These are phyloP conservation scores for Cuniculus paca DNA, from an alignment of 2,797 vertebrate species.

Conservation along the genomic window DNA sequence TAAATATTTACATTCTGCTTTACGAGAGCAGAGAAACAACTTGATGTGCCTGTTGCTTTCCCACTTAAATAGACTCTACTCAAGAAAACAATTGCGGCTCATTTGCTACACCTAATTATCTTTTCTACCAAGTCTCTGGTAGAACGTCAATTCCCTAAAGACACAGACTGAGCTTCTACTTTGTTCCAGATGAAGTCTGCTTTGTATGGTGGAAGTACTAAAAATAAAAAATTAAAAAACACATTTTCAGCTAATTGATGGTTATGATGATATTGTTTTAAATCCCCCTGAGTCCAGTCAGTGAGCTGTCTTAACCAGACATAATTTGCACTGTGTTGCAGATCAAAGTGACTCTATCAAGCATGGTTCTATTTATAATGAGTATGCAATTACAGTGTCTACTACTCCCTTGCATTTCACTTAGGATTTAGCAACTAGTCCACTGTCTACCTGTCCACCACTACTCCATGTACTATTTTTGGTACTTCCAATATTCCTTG, in stretches of 20 bases:
- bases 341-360: constrained; percentile 48
- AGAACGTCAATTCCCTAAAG: constrained; percentile 64
- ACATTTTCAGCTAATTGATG: constrained; percentile 64
- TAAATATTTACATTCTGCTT: constrained; percentile 79
- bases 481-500: neutral
- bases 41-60: constrained; percentile 69
- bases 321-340: constrained; percentile 46
- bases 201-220: constrained; percentile 26
- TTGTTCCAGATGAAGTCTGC: constrained; percentile 55
- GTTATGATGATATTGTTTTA: constrained; percentile 46
- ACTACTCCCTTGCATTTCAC: constrained; percentile 54
- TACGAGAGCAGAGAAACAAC: constrained; percentile 75
- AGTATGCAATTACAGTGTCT: constrained; percentile 25
- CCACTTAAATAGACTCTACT: constrained; percentile 68
- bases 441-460: neutral
- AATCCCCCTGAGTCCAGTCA: constrained; percentile 2
- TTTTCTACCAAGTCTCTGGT: constrained; percentile 58
- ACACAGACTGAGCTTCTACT: constrained; percentile 10
- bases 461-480: neutral
- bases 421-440: constrained; percentile 24
- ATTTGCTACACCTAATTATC: constrained; percentile 69
- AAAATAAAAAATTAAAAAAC: constrained; percentile 37
- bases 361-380: constrained; percentile 29
- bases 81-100: constrained; percentile 62
- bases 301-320: constrained; percentile 66